Conservation (phyloP, 2,888 invertebrate species). For the Athrips mouffetella region DNA sequence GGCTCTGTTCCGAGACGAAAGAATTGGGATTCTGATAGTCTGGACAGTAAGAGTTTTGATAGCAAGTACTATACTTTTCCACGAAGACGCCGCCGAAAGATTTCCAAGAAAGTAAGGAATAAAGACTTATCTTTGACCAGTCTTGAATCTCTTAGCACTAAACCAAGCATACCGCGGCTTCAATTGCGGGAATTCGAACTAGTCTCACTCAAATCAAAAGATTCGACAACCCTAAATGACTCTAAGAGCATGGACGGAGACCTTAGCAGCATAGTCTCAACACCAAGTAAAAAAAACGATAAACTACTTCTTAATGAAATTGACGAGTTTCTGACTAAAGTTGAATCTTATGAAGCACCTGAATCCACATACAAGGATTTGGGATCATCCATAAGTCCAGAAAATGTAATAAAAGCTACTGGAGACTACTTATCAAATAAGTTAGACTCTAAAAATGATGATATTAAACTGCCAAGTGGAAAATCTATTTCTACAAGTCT, state of each 20-base stretch:
- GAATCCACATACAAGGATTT: conserved; percentile 47
- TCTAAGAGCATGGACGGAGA: conserved; percentile 69
- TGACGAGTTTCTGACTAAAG: conserved; percentile 68
- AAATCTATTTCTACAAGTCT: conserved; percentile 50
- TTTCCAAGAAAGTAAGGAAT: conserved; percentile 34
- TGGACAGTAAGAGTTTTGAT: conserved; percentile 51
- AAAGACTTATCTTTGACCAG: conserved; percentile 55
- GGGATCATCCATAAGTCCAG: conserved; percentile 38
- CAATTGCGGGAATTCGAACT: conserved; percentile 31
- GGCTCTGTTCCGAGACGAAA: conserved; percentile 37
- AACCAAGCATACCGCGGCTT: conserved; percentile 39
- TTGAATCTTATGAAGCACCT: conserved; percentile 64
- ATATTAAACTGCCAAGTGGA: conserved; percentile 58
- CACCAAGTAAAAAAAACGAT: conserved; percentile 68
- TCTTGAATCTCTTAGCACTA: conserved; percentile 42
- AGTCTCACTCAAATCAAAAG: conserved; percentile 22
- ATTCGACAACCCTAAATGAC: conserved; percentile 36
- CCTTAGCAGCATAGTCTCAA: conserved; percentile 65
- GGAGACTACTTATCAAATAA: conserved; percentile 62
- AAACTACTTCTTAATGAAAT: conserved; percentile 68
- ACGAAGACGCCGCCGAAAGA: conserved; percentile 55
- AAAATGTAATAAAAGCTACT: conserved; percentile 64
- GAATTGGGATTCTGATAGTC: conserved; percentile 53
- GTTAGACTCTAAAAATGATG: conserved; percentile 45
- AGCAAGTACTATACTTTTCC: conserved; percentile 65